phyloP scores from a whole-genome alignment of 2,797 vertebrate genomes.

The Arctocebus calabarensis region DNA sequence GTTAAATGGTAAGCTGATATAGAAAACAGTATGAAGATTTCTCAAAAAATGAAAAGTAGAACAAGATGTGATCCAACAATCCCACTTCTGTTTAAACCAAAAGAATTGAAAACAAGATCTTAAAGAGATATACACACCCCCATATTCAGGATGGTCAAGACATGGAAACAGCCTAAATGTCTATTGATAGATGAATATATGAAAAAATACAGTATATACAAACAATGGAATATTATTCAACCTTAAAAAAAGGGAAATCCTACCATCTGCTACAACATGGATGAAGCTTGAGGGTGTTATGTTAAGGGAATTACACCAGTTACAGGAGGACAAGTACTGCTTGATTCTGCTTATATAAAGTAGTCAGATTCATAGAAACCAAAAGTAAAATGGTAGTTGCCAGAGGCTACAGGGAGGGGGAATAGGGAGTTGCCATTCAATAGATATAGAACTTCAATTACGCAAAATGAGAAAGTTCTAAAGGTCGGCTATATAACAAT shows the following conservation, averaged over 20 bases:
- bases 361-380: background rate
- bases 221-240: background rate
- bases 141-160: background rate
- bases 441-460: background rate
- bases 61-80: background rate
- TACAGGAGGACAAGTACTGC: background rate
- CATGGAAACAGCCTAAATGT: background rate
- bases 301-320: background rate
- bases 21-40: background rate
- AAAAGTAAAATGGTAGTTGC: background rate
- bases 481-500: background rate
- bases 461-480: background rate
- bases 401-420: background rate
- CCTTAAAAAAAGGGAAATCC: background rate
- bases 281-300: background rate
- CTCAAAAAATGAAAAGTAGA: background rate
- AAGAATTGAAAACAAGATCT: background rate
- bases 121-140: background rate
- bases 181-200: background rate
- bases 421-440: background rate
- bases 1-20: background rate
- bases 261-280: background rate
- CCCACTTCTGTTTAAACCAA: background rate
- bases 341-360: background rate
- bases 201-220: background rate